phyloP scores from a whole-genome alignment of 2,113 vertebrate genomes.

The Zosterops borbonicus region DNA sequence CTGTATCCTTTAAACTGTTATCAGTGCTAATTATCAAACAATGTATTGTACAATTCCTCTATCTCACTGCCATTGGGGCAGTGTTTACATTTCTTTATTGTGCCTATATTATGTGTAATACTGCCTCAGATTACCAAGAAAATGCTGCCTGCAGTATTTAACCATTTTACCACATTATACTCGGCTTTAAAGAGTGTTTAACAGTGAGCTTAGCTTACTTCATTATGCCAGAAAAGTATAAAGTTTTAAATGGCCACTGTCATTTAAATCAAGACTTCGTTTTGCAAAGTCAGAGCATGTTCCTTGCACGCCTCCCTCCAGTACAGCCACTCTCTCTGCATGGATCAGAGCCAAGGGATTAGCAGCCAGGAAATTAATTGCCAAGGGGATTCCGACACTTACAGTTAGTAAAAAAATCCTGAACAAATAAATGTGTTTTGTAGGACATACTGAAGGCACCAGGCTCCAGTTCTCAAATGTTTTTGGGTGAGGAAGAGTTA shows the following conservation, averaged over 20 bases:
- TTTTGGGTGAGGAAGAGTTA: not conserved
- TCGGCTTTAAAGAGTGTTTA: not conserved
- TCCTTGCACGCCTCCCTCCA: not conserved
- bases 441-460: not conserved
- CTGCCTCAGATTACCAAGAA: not conserved
- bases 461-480: not conserved
- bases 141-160: not conserved
- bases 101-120: not conserved
- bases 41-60: not conserved
- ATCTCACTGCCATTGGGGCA: not conserved
- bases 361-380: constrained; percentile 58
- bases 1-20: not conserved
- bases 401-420: not conserved
- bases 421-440: constrained; percentile 2
- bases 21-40: accelerated
- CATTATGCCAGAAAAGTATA: not conserved
- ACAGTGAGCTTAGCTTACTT: not conserved
- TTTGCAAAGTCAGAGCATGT: not conserved
- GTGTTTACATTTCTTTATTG: not conserved
- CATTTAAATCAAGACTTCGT: not conserved
- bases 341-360: constrained; percentile 54
- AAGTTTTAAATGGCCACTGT: not conserved
- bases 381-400: not conserved
- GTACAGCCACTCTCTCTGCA: not conserved
- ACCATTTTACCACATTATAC: not conserved